These are phyloP conservation scores for Lasioglossum vierecki DNA, from an alignment of 2,888 invertebrate genomes.

Conservation along the genomic window DNA sequence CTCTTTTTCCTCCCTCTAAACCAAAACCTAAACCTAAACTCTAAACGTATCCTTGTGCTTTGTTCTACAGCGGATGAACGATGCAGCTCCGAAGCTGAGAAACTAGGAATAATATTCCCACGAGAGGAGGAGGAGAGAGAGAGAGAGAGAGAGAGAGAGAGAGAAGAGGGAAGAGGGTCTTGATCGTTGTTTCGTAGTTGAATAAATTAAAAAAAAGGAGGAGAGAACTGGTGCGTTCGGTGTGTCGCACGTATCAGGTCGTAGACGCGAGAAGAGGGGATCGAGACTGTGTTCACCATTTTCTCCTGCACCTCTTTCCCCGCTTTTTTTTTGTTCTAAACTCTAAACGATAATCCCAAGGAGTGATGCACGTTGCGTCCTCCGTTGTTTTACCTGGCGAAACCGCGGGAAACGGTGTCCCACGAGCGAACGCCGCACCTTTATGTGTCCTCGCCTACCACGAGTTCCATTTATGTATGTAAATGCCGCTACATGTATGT, in stretches of 20 bases:
- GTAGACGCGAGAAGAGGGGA: not conserved
- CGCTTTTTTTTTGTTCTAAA: conserved; percentile 40
- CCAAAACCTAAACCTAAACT: not conserved
- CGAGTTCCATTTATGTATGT: not conserved
- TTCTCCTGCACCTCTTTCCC: conserved; percentile 42
- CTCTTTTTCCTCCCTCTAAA: not conserved
- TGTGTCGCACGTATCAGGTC: not conserved
- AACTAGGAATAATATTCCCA: conserved; percentile 32
- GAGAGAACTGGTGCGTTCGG: not conserved
- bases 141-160: not conserved
- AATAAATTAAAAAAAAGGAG: conserved; percentile 54
- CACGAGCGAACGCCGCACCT: not conserved
- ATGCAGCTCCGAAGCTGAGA: not conserved
- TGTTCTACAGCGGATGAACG: not conserved
- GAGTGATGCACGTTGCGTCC: conserved; percentile 74
- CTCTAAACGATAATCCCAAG: conserved; percentile 76
- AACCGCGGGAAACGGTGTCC: conserved; percentile 17
- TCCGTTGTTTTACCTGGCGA: conserved; percentile 56
- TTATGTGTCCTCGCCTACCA: not conserved
- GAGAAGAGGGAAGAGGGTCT: not conserved
- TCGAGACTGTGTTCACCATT: conserved; percentile 36
- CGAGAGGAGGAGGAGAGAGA: conserved; percentile 8
- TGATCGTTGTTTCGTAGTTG: conserved; percentile 27
- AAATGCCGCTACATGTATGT: too few species aligned
- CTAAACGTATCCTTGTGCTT: not conserved